Evolutionary conservation across 2,888 invertebrate species (phyloP).

Genomic region (Limnephilus lunatus): DNA sequence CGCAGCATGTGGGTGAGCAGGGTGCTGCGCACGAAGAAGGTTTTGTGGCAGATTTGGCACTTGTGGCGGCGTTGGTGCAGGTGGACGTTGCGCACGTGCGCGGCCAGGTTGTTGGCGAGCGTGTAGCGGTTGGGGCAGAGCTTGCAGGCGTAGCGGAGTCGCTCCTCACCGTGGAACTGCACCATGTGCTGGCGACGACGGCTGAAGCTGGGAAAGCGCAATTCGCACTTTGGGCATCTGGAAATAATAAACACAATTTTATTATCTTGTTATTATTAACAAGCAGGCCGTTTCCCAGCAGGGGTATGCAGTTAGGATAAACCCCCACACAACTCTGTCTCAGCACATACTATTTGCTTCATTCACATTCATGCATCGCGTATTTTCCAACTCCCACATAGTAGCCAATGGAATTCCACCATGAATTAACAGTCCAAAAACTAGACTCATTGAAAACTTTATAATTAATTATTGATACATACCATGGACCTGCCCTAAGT

Average conservation of each 20-base stretch:
- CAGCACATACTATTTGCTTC: no score
- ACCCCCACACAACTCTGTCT: no score
- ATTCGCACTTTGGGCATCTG: slow-evolving; percentile 52
- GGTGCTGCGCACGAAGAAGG: slow-evolving; percentile 48
- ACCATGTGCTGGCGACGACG: slow-evolving; percentile 52
- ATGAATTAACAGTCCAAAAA: no score
- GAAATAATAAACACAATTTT: slow-evolving; percentile 12
- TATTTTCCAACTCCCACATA: no score
- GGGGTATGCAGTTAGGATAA: no score
- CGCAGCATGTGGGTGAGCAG: slow-evolving; percentile 52
- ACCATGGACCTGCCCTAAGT: no score
- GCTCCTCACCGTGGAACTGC: slow-evolving; percentile 52
- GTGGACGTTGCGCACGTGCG: slow-evolving; percentile 54
- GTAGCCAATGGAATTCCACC: no score
- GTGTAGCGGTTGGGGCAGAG: slow-evolving; percentile 52
- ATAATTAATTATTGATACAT: no score
- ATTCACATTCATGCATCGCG: no score
- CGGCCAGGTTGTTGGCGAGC: slow-evolving; percentile 31
- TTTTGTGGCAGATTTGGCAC: slow-evolving; percentile 34
- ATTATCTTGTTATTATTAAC: no score
- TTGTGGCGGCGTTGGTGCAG: slow-evolving; percentile 48
- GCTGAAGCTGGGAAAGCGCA: slow-evolving; percentile 52
- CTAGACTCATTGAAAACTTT: no score
- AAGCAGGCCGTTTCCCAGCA: no score
- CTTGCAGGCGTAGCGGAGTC: slow-evolving; percentile 49